A percentile compares a stretch with the other conserved stretches of the same genome.
Conservation (phyloP, 2,113 vertebrate genomes). For the Podarcis muralis region DNA sequence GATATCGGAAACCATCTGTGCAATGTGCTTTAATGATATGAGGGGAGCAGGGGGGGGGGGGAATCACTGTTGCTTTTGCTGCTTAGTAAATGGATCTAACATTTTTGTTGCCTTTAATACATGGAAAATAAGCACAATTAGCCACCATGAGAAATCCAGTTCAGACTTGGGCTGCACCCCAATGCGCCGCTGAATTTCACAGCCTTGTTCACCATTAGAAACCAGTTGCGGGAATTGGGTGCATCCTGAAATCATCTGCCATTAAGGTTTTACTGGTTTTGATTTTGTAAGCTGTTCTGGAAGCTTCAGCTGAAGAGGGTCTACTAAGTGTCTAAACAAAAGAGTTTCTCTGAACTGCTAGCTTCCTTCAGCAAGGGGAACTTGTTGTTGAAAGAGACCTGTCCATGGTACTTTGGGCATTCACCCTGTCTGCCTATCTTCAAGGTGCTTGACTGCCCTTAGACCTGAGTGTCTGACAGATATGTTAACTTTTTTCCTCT, state of each 20-base stretch:
- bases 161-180: background rate
- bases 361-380: background rate
- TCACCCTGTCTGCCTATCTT: background rate
- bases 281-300: too few relatives aligned
- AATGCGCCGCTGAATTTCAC: background rate
- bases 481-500: background rate
- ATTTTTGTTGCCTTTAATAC: background rate
- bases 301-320: too few relatives aligned
- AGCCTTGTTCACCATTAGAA: background rate
- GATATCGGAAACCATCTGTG: constrained; percentile 57
- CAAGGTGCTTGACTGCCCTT: background rate
- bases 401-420: too few relatives aligned
- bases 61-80: background rate
- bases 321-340: background rate
- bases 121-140: background rate
- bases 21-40: constrained; percentile 34
- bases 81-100: background rate
- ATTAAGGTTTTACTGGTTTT: too few relatives aligned
- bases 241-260: background rate
- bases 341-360: background rate
- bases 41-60: background rate
- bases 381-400: background rate
- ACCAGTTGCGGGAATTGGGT: background rate
- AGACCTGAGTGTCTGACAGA: background rate
- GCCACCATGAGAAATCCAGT: background rate